These are phyloP conservation scores for Temnothorax longispinosus DNA, from an alignment of 1,140 invertebrate genomes.

Conservation along the genomic window DNA sequence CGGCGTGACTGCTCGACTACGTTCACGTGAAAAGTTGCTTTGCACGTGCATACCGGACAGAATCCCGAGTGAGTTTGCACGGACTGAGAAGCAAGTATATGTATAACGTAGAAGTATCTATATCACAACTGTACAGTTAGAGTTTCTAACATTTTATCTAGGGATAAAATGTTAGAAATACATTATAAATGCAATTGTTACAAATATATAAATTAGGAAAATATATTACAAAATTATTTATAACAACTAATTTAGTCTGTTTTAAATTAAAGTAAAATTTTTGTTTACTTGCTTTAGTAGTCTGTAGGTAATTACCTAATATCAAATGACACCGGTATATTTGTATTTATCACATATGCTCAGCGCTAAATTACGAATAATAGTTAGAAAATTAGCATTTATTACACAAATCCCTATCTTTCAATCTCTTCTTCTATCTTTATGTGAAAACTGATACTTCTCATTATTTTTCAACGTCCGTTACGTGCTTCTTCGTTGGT, in stretches of 20 bases:
- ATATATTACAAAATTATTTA: not conserved
- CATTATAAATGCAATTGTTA: not conserved
- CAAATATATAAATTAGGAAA: constrained; percentile 2
- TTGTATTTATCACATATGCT: not conserved
- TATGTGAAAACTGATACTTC: not conserved
- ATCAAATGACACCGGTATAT: not conserved
- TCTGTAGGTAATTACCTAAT: not conserved
- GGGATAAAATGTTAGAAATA: not conserved
- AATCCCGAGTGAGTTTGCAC: constrained; percentile 42
- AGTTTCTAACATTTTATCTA: no score
- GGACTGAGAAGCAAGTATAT: not conserved
- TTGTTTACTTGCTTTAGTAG: not conserved
- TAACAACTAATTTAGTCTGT: not conserved
- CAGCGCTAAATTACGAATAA: not conserved
- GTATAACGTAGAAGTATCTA: not conserved
- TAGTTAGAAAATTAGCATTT: not conserved
- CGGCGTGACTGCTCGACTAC: constrained; percentile 56
- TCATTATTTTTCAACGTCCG: not conserved
- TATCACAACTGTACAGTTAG: not conserved
- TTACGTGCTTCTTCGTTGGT: not conserved
- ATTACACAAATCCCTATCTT: not conserved
- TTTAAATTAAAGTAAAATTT: not conserved
- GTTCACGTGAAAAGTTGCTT: constrained; percentile 55
- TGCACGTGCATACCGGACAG: constrained; percentile 56
- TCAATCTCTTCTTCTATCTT: not conserved